A percentile compares a stretch with the other conserved stretches of the same genome.
Conservation (phyloP, 92 coral and sea anemone species). For the Epizoanthus illoricatus region DNA sequence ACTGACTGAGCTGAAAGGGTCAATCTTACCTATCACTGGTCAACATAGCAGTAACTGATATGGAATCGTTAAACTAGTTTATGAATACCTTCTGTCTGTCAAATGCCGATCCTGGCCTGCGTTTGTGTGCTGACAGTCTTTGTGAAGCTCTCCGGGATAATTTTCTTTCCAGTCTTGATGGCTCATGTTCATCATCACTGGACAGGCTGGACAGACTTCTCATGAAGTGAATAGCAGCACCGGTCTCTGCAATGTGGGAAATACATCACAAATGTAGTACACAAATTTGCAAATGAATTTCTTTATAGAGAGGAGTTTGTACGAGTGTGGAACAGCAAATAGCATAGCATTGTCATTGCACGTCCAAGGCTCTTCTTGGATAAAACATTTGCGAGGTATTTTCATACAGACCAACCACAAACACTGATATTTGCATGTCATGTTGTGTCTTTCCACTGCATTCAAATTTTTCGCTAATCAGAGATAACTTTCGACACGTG, state of each 20-base stretch:
- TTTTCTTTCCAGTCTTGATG: conserved; percentile 62
- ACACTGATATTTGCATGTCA: too few relatives aligned
- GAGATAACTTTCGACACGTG: too few relatives aligned
- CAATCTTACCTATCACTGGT: too few relatives aligned
- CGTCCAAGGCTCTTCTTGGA: too few relatives aligned
- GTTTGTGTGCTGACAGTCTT: conserved; percentile 54
- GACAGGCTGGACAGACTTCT: conserved; percentile 73
- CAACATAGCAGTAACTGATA: too few relatives aligned
- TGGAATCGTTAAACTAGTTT: too few relatives aligned
- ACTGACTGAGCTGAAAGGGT: too few relatives aligned
- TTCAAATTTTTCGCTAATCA: too few relatives aligned
- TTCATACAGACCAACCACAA: too few relatives aligned
- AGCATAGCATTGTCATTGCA: not conserved
- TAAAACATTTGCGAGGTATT: too few relatives aligned
- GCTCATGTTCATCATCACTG: conserved; percentile 73
- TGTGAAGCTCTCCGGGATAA: conserved; percentile 68
- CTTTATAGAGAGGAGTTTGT: not conserved
- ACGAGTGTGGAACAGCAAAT: not conserved
- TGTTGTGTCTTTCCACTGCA: too few relatives aligned
- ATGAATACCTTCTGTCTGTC: conserved; percentile 46
- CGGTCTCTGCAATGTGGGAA: conserved; percentile 45
- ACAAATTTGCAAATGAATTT: not conserved
- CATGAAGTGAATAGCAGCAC: conserved; percentile 70
- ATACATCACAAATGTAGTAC: not conserved
- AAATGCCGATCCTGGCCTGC: conserved; percentile 56